Conservation (phyloP, 2,113 vertebrate genomes). For the Fukomys damarensis region DNA sequence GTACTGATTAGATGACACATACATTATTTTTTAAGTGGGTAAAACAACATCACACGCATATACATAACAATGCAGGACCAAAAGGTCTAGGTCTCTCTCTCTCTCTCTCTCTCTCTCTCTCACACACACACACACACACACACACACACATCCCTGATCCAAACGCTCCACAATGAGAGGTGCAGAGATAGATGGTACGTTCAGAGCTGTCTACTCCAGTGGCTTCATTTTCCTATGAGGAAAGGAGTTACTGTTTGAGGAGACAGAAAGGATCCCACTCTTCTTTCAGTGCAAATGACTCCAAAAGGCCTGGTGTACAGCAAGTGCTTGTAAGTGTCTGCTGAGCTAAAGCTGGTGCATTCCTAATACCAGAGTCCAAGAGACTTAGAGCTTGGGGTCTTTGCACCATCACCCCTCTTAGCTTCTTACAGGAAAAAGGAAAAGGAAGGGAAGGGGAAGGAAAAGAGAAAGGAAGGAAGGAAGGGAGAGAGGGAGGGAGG, state of each 20-base stretch:
- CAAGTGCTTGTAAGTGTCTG: background rate
- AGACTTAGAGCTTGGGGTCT: background rate
- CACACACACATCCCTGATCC: background rate
- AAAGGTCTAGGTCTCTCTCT: background rate
- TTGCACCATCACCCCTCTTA: background rate
- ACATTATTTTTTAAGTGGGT: background rate
- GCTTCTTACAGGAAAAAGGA: background rate
- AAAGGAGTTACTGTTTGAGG: background rate
- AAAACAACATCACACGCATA: background rate
- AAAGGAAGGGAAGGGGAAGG: background rate
- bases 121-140: background rate
- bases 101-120: no score
- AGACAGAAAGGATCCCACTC: background rate
- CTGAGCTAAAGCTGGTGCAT: background rate
- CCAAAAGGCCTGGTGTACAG: accelerated
- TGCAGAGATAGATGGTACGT: accelerated
- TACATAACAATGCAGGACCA: background rate
- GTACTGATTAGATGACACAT: no score
- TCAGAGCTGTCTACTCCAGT: accelerated
- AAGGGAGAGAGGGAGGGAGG: background rate
- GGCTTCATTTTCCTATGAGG: background rate
- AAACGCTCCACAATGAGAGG: background rate
- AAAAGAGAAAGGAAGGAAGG: background rate
- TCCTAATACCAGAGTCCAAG: background rate
- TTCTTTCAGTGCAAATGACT: background rate